Evolutionary conservation across 2,797 vertebrate species (phyloP).

Genomic region (Pangasius sanitwongsei): DNA sequence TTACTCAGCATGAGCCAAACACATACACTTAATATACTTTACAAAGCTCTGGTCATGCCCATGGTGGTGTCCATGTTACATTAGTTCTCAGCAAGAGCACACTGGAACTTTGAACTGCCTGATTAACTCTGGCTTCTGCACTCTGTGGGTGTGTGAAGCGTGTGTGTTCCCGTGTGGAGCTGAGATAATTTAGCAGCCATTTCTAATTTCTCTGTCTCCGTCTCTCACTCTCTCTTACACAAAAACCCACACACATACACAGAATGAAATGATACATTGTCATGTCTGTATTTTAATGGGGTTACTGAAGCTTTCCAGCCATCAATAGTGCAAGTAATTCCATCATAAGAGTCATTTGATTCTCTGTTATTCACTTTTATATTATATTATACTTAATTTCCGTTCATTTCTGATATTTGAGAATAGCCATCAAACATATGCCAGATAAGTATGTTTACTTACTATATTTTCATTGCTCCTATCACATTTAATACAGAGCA

Average conservation of each 20-base stretch:
- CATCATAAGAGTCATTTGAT: neutral
- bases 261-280: neutral
- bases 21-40: neutral
- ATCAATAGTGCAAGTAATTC: neutral
- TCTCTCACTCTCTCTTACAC: neutral
- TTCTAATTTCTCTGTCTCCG: slow-evolving; percentile 3
- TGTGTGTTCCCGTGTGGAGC: neutral
- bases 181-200: neutral
- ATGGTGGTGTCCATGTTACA: neutral
- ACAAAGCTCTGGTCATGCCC: neutral
- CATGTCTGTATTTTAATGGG: neutral
- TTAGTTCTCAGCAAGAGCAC: slow-evolving; percentile 13
- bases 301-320: neutral
- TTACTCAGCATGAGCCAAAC: neutral
- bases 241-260: neutral
- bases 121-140: slow-evolving; percentile 28
- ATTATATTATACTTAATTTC: neutral
- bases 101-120: slow-evolving; percentile 18
- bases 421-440: neutral
- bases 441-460: neutral
- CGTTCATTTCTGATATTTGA: neutral
- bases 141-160: slow-evolving; percentile 23
- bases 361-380: neutral
- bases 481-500: neutral
- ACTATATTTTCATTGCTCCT: neutral